These are phyloP conservation scores for Oscheius myriophilus DNA, from an alignment of 2,888 invertebrate genomes.

Conservation along the genomic window DNA sequence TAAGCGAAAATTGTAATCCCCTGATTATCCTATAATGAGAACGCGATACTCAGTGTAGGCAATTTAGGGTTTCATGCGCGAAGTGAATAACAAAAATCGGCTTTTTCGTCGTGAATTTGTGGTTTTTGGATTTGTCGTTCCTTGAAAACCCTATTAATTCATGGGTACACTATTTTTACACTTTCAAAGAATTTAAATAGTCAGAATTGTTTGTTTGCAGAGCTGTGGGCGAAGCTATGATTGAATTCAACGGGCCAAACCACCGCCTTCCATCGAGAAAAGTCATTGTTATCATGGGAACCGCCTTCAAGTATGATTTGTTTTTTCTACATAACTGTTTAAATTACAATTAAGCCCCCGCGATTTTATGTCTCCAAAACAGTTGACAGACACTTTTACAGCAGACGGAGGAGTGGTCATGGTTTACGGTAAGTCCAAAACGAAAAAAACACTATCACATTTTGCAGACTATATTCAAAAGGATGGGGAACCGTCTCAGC, in stretches of 20 bases:
- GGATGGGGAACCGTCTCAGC: slow-evolving; percentile 8
- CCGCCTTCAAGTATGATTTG: slow-evolving; percentile 1
- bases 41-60: no score
- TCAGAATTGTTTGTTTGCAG: no score
- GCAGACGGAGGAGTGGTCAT: slow-evolving; percentile 15
- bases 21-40: no score
- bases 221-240: neutral
- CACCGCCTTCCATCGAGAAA: neutral
- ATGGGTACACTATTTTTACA: no score
- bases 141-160: no score
- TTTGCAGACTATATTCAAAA: slow-evolving; percentile 13
- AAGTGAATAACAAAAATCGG: no score
- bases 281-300: slow-evolving; percentile 15
- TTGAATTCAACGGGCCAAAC: neutral
- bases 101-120: no score
- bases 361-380: neutral
- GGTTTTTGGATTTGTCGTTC: no score
- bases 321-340: neutral
- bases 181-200: no score
- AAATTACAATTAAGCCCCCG: neutral
- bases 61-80: no score
- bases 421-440: slow-evolving; percentile 9
- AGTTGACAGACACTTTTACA: neutral
- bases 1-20: no score
- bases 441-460: neutral